These are phyloP conservation scores for Muschampia plurimacula DNA, from an alignment of 2,888 invertebrate species.

Conservation along the genomic window DNA sequence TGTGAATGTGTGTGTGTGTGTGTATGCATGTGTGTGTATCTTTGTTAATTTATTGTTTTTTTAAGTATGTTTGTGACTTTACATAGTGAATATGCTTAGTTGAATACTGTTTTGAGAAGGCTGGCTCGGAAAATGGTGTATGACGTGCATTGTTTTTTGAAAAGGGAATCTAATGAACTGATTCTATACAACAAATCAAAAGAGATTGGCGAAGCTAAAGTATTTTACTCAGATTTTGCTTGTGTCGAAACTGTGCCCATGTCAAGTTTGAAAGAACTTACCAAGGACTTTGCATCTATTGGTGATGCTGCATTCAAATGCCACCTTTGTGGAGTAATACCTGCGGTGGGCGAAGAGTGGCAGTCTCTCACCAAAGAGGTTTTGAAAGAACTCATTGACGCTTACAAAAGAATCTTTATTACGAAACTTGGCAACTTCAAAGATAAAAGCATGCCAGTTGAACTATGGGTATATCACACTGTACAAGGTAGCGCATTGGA, in stretches of 20 bases:
- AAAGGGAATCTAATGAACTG: too few species aligned
- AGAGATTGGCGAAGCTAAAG: conserved; percentile 72
- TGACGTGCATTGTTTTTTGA: too few species aligned
- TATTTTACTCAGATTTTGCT: conserved; percentile 89
- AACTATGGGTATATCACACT: conserved; percentile 88
- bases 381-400: conserved; percentile 82
- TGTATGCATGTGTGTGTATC: too few species aligned
- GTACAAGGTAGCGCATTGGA: conserved; percentile 88
- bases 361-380: conserved; percentile 86
- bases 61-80: too few species aligned
- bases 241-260: conserved; percentile 76
- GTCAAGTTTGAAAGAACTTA: conserved; percentile 79
- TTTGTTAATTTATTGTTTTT: too few species aligned
- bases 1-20: too few species aligned
- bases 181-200: too few species aligned
- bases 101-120: too few species aligned
- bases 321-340: conserved; percentile 88
- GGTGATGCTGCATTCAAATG: conserved; percentile 88
- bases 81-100: too few species aligned
- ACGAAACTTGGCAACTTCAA: conserved; percentile 81
- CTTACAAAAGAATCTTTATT: conserved; percentile 81
- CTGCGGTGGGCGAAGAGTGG: conserved; percentile 89
- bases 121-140: too few species aligned
- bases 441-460: conserved; percentile 84
- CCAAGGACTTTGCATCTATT: conserved; percentile 75